Conservation (phyloP, 2,888 invertebrate genomes). For the Lithophane ornitopus region DNA sequence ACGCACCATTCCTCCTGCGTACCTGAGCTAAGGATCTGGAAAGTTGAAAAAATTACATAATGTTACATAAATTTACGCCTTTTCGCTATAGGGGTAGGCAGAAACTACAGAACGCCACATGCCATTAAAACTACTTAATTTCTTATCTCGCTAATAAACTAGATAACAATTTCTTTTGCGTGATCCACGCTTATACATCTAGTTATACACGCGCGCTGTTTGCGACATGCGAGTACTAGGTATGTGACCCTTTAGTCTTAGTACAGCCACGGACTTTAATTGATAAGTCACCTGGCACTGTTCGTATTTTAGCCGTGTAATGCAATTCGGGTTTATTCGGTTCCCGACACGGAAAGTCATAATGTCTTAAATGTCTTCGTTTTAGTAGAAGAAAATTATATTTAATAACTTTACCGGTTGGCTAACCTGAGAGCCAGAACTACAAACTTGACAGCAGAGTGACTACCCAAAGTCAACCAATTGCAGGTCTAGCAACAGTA, state of each 20-base stretch:
- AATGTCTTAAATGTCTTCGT: too few species aligned
- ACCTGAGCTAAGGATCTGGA: constrained; percentile 76
- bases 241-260: neutral
- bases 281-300: too few species aligned
- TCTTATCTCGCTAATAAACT: neutral
- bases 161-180: neutral
- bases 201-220: neutral
- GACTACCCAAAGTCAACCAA: too few species aligned
- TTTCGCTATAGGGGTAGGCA: neutral
- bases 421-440: too few species aligned
- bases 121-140: neutral
- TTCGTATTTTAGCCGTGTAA: too few species aligned
- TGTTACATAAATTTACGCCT: neutral
- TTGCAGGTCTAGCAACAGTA: too few species aligned
- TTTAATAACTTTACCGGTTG: too few species aligned
- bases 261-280: too few species aligned
- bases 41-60: constrained; percentile 60
- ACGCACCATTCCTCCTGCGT: constrained; percentile 81
- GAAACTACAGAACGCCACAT: neutral
- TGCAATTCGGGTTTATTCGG: too few species aligned
- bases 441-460: too few species aligned
- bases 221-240: neutral
- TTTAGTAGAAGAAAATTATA: too few species aligned
- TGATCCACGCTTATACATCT: neutral
- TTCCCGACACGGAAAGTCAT: too few species aligned